These are phyloP conservation scores for Varanus salvator DNA, from an alignment of 2,113 vertebrate species.

Conservation along the genomic window DNA sequence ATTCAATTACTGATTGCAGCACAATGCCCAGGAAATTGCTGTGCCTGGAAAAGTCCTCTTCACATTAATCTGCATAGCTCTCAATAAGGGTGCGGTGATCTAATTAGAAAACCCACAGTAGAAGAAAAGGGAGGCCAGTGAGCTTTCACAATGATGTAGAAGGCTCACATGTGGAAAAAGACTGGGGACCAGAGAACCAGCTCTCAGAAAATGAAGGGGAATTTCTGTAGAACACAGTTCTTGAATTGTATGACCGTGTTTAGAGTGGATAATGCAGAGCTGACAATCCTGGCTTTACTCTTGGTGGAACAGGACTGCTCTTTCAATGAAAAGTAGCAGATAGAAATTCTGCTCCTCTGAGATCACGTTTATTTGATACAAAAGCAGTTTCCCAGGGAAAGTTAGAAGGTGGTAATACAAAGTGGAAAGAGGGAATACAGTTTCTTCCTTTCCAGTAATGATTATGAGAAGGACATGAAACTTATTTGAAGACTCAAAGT, in stretches of 20 bases:
- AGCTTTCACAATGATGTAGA: background rate
- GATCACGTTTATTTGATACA: background rate
- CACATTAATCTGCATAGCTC: slow-evolving; percentile 11
- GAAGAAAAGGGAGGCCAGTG: slow-evolving; percentile 27
- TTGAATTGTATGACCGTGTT: background rate
- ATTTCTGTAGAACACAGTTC: background rate
- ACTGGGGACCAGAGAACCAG: background rate
- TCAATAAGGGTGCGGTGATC: slow-evolving; percentile 37
- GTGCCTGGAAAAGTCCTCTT: slow-evolving; percentile 18
- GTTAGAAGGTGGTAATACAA: background rate
- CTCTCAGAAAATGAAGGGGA: background rate
- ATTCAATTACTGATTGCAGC: background rate
- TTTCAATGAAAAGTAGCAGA: background rate
- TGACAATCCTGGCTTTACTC: background rate
- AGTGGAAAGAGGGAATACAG: background rate
- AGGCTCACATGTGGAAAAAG: background rate
- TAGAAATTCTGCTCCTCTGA: background rate
- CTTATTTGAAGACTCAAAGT: background rate
- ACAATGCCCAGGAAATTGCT: slow-evolving; percentile 11
- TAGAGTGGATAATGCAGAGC: background rate
- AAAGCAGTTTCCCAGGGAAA: background rate
- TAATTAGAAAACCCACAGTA: background rate
- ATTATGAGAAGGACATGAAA: background rate
- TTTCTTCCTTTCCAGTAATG: background rate
- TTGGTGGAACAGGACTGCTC: background rate